Evolutionary conservation across 2,113 vertebrate genomes (phyloP).

Genomic region (Nansenia antarctica): DNA sequence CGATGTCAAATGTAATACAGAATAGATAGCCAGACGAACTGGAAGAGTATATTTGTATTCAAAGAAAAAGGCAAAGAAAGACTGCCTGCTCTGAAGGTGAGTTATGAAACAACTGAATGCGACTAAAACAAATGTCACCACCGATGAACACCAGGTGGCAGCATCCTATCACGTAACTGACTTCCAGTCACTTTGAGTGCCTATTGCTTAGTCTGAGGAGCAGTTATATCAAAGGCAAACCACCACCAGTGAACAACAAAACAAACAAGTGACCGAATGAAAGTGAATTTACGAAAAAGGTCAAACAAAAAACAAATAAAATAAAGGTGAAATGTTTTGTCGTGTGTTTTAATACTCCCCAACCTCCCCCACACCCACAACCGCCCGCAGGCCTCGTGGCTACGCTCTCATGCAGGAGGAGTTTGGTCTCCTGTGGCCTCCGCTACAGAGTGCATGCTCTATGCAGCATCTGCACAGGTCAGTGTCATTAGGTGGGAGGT

Average conservation of each 20-base stretch:
- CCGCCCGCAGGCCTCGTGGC: slow-evolving; percentile 67
- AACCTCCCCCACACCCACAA: slow-evolving; percentile 48
- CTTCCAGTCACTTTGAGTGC: neutral
- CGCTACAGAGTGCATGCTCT: slow-evolving; percentile 77
- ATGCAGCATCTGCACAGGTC: slow-evolving; percentile 80
- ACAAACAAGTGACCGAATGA: neutral
- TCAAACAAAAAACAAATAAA: too few species aligned
- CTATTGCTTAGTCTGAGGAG: neutral
- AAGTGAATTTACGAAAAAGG: too few species aligned
- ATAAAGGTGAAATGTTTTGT: slow-evolving; percentile 53
- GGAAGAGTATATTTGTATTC: neutral
- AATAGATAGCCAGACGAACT: neutral
- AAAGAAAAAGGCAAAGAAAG: neutral
- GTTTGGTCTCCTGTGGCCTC: slow-evolving; percentile 75
- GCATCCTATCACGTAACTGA: slow-evolving; percentile 40
- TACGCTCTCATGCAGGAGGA: slow-evolving; percentile 77
- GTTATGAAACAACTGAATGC: neutral
- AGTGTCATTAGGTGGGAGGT: slow-evolving; percentile 64
- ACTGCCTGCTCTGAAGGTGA: neutral
- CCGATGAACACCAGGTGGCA: slow-evolving; percentile 67
- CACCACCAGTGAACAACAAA: neutral
- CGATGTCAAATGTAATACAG: neutral
- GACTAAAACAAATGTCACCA: neutral
- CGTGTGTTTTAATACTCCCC: slow-evolving; percentile 48
- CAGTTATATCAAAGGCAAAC: neutral